Percentiles rank a stretch among this genome's conserved stretches.
Evolutionary conservation across 1,140 invertebrate genomes (phyloP).

Genomic region (Druon quercuslanigerum): DNA sequence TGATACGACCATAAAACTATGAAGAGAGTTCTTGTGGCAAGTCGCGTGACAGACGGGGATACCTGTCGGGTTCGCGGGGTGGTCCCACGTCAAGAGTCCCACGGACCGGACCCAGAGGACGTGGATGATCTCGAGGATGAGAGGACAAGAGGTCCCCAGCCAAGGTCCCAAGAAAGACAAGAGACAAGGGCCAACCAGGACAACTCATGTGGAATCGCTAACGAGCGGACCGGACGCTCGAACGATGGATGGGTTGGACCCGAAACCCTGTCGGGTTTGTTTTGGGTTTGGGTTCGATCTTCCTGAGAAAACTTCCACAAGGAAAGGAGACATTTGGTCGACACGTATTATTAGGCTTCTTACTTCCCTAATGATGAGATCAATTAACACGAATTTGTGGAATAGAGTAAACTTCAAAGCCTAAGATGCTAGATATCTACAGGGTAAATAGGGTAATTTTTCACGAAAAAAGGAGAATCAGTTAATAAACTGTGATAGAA

Average conservation of each 20-base stretch:
- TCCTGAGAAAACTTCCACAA: constrained; percentile 52
- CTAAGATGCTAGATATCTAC: no score
- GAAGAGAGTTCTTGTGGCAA: constrained; percentile 52
- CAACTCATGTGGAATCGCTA: constrained; percentile 72
- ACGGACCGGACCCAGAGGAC: constrained; percentile 39
- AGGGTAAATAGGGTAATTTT: no score
- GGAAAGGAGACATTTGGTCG: background rate
- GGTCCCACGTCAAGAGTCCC: constrained; percentile 64
- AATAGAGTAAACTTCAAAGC: no score
- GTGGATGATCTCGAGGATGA: constrained; percentile 40
- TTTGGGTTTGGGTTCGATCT: constrained; percentile 32
- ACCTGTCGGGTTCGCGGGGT: constrained; percentile 68
- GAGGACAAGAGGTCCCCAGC: constrained; percentile 41
- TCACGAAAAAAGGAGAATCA: no score
- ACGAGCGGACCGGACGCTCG: constrained; percentile 69
- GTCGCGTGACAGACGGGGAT: constrained; percentile 68
- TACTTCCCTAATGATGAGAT: no score
- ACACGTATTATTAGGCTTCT: no score
- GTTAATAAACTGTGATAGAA: no score
- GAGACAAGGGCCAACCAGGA: constrained; percentile 53
- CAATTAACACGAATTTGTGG: no score
- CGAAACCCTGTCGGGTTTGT: constrained; percentile 42
- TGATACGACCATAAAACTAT: constrained; percentile 36
- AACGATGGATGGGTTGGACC: constrained; percentile 68
- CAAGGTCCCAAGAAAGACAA: constrained; percentile 57